Base-by-base conservation (phyloP, 2,113 vertebrate species). In the Burhinus oedicnemus region DNA sequence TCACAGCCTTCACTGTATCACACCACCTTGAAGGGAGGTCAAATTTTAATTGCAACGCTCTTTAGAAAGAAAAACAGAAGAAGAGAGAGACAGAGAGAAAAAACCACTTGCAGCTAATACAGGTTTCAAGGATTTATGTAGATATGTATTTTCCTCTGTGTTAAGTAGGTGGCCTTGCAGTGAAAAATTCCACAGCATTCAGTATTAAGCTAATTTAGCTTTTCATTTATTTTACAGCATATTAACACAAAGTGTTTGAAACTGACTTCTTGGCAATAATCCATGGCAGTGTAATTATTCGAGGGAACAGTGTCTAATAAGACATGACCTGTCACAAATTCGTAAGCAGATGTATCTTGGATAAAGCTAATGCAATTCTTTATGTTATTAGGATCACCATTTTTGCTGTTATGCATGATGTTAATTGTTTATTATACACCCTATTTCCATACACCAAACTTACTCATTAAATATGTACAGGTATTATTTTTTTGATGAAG, bases 91-190 rank as follows among this genome's bases (percentile, higher is more conserved):
- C 6, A 15, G 10, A 42, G 12, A 47, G 6, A 9, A 70, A 82
- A 52, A 42, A 32, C 17, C 9, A 57, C 5, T 3, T 66, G 52
- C 16, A 83, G 19, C 8, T 42, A 81, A 81, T 2, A 0, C 0
- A 25, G 9, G 4, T 49, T 92, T 84, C 57, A 76, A 72, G 22
- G 40, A 78, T 20, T 54, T 89, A 84, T 3, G 6, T 22, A 83
- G 76, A 15, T 19, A 64, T 0, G 2, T 65, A 40, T 30, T 83
- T 71, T 83, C 26, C 30, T 79, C 34, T 82, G 20, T 45, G 10
- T 74, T 57, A 65, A 61, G 27, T 74, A 44, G 14, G 55, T 68
- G 14, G 65, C n/a, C 69, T 70, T 65, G 18, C 23, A 79, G 16
- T 19, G 13, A 92, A 64, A 88, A 90, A 82, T 23, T 25, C 6